Conservation (phyloP, 2,113 vertebrate species). For the Gorsachius goisagi region DNA sequence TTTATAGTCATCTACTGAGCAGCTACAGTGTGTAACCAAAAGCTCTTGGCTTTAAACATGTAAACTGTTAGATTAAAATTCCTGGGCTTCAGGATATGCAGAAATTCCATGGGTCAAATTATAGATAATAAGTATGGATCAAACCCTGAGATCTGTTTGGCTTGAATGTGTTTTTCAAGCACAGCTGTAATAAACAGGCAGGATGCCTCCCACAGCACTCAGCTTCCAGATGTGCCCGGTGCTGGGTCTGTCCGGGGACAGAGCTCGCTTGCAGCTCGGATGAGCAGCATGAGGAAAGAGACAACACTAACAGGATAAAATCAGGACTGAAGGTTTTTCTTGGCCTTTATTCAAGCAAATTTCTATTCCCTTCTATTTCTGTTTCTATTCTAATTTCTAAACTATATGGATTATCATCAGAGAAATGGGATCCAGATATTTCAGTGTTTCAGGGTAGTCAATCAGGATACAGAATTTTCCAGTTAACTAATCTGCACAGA, state of each 20-base stretch:
- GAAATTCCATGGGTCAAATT: neutral
- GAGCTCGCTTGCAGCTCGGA: neutral
- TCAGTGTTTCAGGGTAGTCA: neutral
- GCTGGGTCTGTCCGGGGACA: neutral
- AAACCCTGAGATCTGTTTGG: neutral
- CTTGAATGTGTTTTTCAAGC: neutral
- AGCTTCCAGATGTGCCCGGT: neutral
- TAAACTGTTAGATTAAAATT: constrained; percentile 24
- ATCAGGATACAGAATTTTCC: neutral
- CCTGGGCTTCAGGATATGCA: neutral
- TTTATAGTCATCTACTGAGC: neutral
- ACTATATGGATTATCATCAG: rapidly evolving
- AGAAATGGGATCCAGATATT: neutral
- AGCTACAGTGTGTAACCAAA: neutral
- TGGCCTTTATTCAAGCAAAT: neutral
- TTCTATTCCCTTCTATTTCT: neutral
- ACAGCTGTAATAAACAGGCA: neutral
- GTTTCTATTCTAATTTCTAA: neutral
- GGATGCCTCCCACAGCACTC: neutral
- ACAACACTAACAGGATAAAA: neutral
- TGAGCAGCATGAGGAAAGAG: neutral
- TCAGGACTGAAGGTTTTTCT: neutral
- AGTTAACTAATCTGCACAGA: neutral
- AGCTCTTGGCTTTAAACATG: neutral
- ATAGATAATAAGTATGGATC: neutral